Evolutionary conservation across 2,888 invertebrate genomes (phyloP), one percentile per base, ranked within the genome.

Genomic region (Chirona hameri): DNA sequence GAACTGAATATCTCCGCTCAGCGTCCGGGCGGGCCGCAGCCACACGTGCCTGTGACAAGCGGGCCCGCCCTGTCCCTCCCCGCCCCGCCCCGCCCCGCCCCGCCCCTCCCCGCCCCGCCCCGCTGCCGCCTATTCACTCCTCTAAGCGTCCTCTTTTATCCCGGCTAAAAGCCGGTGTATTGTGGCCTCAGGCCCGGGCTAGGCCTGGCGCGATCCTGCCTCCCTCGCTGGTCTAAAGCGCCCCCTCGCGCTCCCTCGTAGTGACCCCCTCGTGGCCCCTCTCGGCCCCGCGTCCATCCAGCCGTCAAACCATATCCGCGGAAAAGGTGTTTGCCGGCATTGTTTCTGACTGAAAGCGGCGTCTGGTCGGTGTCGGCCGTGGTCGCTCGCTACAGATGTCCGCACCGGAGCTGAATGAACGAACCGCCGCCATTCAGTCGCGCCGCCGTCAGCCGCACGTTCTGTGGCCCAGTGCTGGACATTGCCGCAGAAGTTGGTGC

Each of bases 301-400:
- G 29, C 27, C n/a, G 60, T 24, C 60, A 24, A 24, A 24, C 60
- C 60, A 24, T 69, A 27, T 10, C 69, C 18, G 31, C 31, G n/a
- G 10, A 72, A 3, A 21, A 31, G 18, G 72, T 72, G 72, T 72
- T 72, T 72, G 72, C 72, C 65, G 72, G 29, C 31, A 27, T 72
- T 72, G 72, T 72, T 72, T 72, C 72, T 72, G 31, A 29, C 31
- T 72, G 72, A 72, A 72, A 29, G 72, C 27, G 69, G 12, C 14
- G 14, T 1, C 27, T 24, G 24, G 24, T 7, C 60, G 7, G 24
- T 24, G 60, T 12, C 65, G 65, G n/a, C 65, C 7, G 24, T 4
- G 65, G 65, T 7, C 60, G n/a, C 3, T 10, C 27, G 65, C 52
- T n/a, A n/a, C 65, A 65, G 65, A 65, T 65, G 65, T 27, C 24